Conservation (phyloP, 1,140 invertebrate species). For the Drosophila nigrodunni region DNA sequence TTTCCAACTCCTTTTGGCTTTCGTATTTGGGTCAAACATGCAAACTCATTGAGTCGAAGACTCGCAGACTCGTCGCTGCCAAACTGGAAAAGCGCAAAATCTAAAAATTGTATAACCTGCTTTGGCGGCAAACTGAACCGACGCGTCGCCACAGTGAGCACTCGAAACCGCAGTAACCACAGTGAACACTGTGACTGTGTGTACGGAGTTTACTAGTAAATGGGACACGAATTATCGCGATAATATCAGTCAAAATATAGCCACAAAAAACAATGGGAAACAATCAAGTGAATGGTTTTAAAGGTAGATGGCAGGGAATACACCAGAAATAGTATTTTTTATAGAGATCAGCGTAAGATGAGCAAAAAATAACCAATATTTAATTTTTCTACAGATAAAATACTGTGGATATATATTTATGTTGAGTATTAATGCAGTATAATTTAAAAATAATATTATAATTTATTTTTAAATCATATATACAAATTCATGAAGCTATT, state of each 20-base stretch:
- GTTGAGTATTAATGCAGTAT: no score
- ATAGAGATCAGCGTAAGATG: neutral
- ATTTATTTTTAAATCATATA: no score
- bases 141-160: conserved; percentile 2
- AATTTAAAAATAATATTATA: no score
- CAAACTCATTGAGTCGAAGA: conserved; percentile 71
- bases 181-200: conserved; percentile 5
- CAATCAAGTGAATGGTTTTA: conserved; percentile 10
- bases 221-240: conserved; percentile 15
- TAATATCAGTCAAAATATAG: conserved; percentile 12
- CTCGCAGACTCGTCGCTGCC: conserved; percentile 46
- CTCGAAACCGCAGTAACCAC: conserved; percentile 2
- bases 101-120: conserved; percentile 81
- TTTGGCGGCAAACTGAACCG: conserved; percentile 34
- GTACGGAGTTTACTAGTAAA: neutral
- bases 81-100: conserved; percentile 58
- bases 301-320: neutral
- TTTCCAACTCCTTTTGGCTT: conserved; percentile 32
- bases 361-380: no score
- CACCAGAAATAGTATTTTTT: neutral
- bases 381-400: no score
- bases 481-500: no score
- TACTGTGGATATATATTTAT: no score
- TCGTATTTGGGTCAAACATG: conserved; percentile 81
- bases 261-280: neutral